A percentile compares a stretch with the other conserved stretches of the same genome.
phyloP scores from a whole-genome alignment of 2,888 invertebrate species.

The Cryptus viduatorius region DNA sequence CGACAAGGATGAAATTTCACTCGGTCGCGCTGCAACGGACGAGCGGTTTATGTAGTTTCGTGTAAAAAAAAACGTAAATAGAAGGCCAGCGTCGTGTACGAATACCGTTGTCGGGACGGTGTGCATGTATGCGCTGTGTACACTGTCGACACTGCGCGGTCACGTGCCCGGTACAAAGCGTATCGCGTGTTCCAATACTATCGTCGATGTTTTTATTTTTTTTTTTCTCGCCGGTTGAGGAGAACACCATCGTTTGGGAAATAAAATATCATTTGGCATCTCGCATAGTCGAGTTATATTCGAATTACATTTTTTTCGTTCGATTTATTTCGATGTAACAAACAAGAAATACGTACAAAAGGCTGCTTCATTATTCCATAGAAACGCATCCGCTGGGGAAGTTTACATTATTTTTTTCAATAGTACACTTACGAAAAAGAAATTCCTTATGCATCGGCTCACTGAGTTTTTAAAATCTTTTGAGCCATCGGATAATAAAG shows the following conservation, averaged over 20 bases:
- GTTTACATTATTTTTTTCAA: neutral
- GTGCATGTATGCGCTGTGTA: neutral
- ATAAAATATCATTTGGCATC: neutral
- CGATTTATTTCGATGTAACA: conserved; percentile 46
- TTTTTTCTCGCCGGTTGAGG: neutral
- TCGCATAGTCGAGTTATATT: conserved; percentile 27
- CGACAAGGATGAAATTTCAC: neutral
- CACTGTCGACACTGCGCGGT: conserved; percentile 36
- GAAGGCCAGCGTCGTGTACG: neutral
- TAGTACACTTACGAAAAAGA: conserved; percentile 28
- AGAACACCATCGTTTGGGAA: neutral
- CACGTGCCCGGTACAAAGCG: conserved; percentile 37
- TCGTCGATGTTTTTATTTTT: neutral
- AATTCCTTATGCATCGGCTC: conserved; percentile 5
- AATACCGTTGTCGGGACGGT: neutral
- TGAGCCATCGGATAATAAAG: conserved; percentile 45
- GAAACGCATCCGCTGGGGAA: conserved; percentile 4
- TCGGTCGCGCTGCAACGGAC: neutral
- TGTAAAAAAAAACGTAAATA: conserved; percentile 17
- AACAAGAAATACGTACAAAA: conserved; percentile 64
- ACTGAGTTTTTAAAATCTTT: neutral
- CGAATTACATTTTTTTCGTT: conserved; percentile 28
- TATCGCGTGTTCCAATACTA: neutral
- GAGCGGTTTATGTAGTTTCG: neutral
- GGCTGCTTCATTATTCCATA: conserved; percentile 53